A percentile compares a stretch with the other conserved stretches of the same genome.
Conservation (phyloP, 2,797 vertebrate species). For the Protonibea diacanthus region DNA sequence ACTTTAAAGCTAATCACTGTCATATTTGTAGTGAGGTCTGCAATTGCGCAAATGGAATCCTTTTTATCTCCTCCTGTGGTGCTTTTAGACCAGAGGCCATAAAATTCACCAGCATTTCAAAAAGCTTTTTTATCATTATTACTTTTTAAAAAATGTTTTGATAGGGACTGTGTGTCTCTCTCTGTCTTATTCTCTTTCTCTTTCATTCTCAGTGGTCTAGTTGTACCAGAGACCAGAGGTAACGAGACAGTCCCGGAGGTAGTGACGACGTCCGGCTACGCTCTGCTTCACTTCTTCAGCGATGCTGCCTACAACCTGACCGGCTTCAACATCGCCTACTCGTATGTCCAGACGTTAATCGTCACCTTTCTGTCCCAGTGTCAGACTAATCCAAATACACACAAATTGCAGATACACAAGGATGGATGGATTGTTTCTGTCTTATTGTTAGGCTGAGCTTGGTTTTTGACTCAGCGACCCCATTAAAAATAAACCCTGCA, state of each 20-base stretch:
- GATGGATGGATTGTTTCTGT: no score
- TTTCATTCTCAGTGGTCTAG: conserved; percentile 87
- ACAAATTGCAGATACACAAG: background rate
- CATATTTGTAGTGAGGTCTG: conserved; percentile 6
- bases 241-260: conserved; percentile 94
- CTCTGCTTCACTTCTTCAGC: conserved; percentile 96
- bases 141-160: background rate
- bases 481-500: no score
- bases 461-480: no score
- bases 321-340: conserved; percentile 95
- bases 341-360: conserved; percentile 42
- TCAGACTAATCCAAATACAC: background rate
- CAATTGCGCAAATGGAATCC: conserved; percentile 19
- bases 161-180: background rate
- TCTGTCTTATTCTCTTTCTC: background rate
- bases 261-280: conserved; percentile 90
- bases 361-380: background rate
- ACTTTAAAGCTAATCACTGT: conserved; percentile 41
- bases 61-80: conserved; percentile 32
- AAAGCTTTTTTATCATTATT: conserved; percentile 22
- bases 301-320: conserved; percentile 98
- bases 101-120: conserved; percentile 7
- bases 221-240: conserved; percentile 90
- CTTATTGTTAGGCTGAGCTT: no score
- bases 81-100: conserved; percentile 18